These are phyloP conservation scores for Melospiza georgiana DNA, from an alignment of 2,113 vertebrate genomes.

Conservation along the genomic window DNA sequence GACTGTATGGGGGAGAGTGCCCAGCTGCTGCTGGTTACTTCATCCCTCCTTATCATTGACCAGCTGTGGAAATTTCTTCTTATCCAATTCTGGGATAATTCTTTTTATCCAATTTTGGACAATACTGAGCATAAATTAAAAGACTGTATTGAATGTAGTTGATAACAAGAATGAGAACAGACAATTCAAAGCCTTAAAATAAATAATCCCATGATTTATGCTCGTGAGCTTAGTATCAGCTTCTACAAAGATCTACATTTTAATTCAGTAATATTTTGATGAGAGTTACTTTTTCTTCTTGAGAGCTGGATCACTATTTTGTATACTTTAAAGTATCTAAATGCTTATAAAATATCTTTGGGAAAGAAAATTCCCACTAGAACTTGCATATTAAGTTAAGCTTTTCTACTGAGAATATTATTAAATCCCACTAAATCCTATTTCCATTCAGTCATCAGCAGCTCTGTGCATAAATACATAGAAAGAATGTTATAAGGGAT, in stretches of 20 bases:
- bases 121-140: conserved; percentile 44
- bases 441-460: conserved; percentile 45
- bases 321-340: conserved; percentile 40
- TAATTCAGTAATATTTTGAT: conserved; percentile 39
- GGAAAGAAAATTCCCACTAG: conserved; percentile 55
- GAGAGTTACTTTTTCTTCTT: conserved; percentile 5
- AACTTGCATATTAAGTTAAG: conserved; percentile 43
- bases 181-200: conserved; percentile 44
- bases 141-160: conserved; percentile 48
- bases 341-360: conserved; percentile 46
- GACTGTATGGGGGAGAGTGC: not conserved
- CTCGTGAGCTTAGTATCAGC: not conserved
- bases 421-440: conserved; percentile 59
- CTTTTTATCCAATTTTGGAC: not conserved
- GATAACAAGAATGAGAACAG: not conserved
- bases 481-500: not conserved
- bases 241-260: conserved; percentile 16
- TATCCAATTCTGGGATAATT: not conserved
- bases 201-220: not conserved
- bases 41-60: conserved; percentile 14
- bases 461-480: conserved; percentile 21
- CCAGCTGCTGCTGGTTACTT: not conserved
- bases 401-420: conserved; percentile 59
- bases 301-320: not conserved
- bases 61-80: conserved; percentile 42